Evolutionary conservation across 2,113 vertebrate genomes (phyloP), one percentile per base, ranked within the genome.

Genomic region (Perca schrenkii): DNA sequence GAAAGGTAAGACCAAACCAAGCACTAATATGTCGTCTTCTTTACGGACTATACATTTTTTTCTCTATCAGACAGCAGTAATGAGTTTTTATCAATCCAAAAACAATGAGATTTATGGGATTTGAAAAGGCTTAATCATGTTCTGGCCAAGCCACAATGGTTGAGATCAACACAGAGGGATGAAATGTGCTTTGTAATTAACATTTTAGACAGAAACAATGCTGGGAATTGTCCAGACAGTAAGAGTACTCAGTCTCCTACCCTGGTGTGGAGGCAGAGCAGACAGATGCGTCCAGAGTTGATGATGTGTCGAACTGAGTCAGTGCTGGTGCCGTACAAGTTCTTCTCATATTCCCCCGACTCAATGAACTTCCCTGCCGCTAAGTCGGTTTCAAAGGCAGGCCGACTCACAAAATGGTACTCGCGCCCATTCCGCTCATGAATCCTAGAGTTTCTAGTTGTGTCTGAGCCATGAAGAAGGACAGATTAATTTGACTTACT

Each of bases 281-380:
- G 89, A 89, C 98, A 98, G 87, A 99, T 97, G 91, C 97, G 97
- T 68, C 98, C 97, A 0, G 97, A 96, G 95, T 98, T 99, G 93
- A 99, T 93, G 22, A 98, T 94, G 70, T 99, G 97, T 57, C 97
- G 95, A 73, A 98, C 96, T 0, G 98, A 98, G 90, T 99, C 98
- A n/a, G 95, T 96, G 89, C 97, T 97, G 47, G 97, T 99, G 74
- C 98, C 98, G 40, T 99, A 99, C 34, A 99, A 88, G 91, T 99
- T 99, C 91, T 97, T 98, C 88, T 97, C 98, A 88, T 96, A 98
- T 91, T 99, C 98, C 8, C 98, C 97, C 0, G 96, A 97, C 49
- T 99, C 98, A 2, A 99, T 96, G 90, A 99, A 98, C 83, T 98
- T 99, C 28, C 96, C 97, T 2, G 96, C 80, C 16, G 95, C 93